Evolutionary conservation across 1,140 invertebrate species (phyloP), one percentile per base, ranked within the genome.

Genomic region (Notospermus geniculatus): DNA sequence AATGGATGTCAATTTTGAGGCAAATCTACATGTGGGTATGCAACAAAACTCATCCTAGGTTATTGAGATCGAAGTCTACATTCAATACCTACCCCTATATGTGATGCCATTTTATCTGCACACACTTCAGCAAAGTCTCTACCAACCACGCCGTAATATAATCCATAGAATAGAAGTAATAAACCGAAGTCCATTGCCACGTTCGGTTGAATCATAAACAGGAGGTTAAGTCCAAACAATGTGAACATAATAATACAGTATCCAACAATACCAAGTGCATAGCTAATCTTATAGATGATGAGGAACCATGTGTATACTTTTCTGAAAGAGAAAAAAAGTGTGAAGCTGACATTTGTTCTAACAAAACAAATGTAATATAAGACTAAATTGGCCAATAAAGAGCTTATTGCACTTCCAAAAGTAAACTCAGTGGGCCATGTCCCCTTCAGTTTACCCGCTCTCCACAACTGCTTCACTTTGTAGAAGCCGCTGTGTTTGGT

Each of bases 231-330:
- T 13, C 95, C 95, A 67, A 98, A 86, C 74, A 99, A 90, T 29
- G 95, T 93, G 23, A 89, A 85, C 86, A 99, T 88, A 80, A 98
- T 89, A 45, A 96, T 85, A 29, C 93, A 74, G 79, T 99, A 99
- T n/a, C 97, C 96, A 54, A 93, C 80, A 43, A 99, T 88, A 29
- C 95, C 96, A 46, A 98, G 83, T 46, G 86, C 86, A 76, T 96
- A 98, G 80, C 93, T 97, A 55, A 95, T 74, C 84, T 97, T 96
- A 82, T 99, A 95, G 75, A 98, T 88, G 66, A 98, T 87, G 75
- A 97, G 91, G 83, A 99, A 99, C 95, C 96, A 99, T 86, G 98
- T 98, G 84, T 99, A 99, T 43, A 99, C 95, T 79, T 97, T 85
- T 63, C 72, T 77, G 70, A 70, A 70, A 57, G 46, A 64, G 39